phyloP scores from a whole-genome alignment of 1,140 invertebrate genomes.

The Drosophila ambigua region DNA sequence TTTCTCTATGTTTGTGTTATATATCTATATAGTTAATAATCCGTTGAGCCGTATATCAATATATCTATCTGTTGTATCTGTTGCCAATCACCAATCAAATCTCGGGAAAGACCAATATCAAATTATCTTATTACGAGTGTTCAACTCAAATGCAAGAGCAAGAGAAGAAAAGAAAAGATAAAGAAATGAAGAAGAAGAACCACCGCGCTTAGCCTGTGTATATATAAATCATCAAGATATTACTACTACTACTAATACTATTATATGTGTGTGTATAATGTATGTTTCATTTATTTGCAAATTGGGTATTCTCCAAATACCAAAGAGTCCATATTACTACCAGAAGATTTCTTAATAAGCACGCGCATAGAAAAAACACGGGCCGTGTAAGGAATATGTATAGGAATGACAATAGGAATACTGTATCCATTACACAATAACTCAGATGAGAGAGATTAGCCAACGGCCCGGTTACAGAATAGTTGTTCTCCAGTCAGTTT shows the following conservation, averaged over 20 bases:
- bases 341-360: constrained; percentile 84
- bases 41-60: constrained; percentile 50
- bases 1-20: constrained; percentile 49
- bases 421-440: neutral
- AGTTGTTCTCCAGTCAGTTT: too few relatives aligned
- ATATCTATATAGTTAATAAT: constrained; percentile 41
- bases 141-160: too few relatives aligned
- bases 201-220: constrained; percentile 54
- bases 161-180: neutral
- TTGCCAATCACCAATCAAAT: constrained; percentile 49
- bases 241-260: too few relatives aligned
- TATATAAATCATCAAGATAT: constrained; percentile 12
- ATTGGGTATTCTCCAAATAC: constrained; percentile 80
- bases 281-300: constrained; percentile 42
- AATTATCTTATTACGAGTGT: constrained; percentile 1
- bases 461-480: constrained; percentile 3
- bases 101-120: constrained; percentile 42
- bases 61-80: constrained; percentile 48
- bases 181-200: constrained; percentile 30
- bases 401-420: neutral
- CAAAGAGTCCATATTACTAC: constrained; percentile 84
- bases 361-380: constrained; percentile 46
- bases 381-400: constrained; percentile 12
- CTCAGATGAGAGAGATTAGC: neutral
- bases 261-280: constrained; percentile 22